Base-by-base conservation (phyloP, 2,113 vertebrate genomes). In the Fulmarus glacialis region DNA sequence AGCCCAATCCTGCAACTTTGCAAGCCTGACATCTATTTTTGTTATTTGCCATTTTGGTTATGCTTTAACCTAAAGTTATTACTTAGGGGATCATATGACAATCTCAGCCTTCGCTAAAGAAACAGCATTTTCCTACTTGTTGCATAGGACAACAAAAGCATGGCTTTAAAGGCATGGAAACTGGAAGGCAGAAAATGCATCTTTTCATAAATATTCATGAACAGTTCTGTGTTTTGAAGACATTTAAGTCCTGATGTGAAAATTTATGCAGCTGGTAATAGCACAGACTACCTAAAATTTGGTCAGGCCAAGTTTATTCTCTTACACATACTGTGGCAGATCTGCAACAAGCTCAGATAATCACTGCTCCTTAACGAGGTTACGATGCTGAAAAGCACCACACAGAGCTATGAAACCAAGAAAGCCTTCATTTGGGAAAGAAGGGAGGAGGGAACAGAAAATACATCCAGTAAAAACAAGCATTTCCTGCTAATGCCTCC, bases 201-300 rank as follows among this genome's bases (percentile, higher is more conserved):
- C 30, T 68, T 77, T 92, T 24, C 55, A 67, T 95, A 88, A 96
- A 87, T 68, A 91, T 64, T 86, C 85, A 85, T 58, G 53, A 96
- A 82, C 11, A 62, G 47, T 60, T 70, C 60, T 43, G 47, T 40
- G 29, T 52, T 92, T 89, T 68, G 66, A 80, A 85, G 40, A 34
- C 60, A 36, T 45, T 52, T 29, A 36, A 59, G 14, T 34, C 90
- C 82, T 62, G 60, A 88, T 38, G 42, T 67, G 87, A 77, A 87
- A 75, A 93, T 18, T 5, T 36, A 66, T 21, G 71, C 21, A 2
- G 58, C 67, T 50, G 62, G 24, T 66, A 86, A 77, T 29, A 93
- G 90, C 80, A 64, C n/a, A 50, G 45, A 32, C 43, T 29, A 64
- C 47, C 47, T 40, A 32, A 80, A 72, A 50, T 29, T 34, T 50